A percentile compares a stretch with the other conserved stretches of the same genome.
phyloP scores from a whole-genome alignment of 2,888 invertebrate species.

The Amaurobius ferox region DNA sequence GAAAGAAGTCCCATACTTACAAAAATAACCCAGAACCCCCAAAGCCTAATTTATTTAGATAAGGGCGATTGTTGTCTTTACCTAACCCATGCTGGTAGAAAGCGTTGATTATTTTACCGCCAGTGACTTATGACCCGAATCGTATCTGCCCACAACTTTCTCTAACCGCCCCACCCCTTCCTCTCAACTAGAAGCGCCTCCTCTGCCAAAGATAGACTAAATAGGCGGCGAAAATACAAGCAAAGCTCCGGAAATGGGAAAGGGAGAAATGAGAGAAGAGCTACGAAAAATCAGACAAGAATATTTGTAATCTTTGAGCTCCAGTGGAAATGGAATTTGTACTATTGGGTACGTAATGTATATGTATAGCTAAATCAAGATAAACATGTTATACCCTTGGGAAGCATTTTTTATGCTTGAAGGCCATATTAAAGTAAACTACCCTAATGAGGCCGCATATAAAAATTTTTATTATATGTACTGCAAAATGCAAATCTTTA shows the following conservation, averaged over 20 bases:
- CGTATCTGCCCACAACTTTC: conserved; percentile 14
- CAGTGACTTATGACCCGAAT: conserved; percentile 46
- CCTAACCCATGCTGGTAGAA: conserved; percentile 30
- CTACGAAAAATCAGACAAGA: neutral
- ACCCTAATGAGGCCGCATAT: too few species aligned
- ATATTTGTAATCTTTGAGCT: too few species aligned
- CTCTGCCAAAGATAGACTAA: conserved; percentile 40
- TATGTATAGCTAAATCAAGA: too few species aligned
- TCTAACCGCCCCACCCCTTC: neutral
- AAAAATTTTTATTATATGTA: too few species aligned
- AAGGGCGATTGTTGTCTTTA: conserved; percentile 38
- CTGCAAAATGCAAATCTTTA: too few species aligned
- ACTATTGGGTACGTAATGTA: too few species aligned
- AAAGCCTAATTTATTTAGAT: conserved; percentile 50
- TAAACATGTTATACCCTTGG: too few species aligned
- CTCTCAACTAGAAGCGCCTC: neutral
- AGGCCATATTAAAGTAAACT: too few species aligned
- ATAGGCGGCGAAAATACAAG: conserved; percentile 6
- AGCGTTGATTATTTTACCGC: conserved; percentile 41
- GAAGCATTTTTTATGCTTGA: too few species aligned
- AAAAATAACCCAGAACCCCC: conserved; percentile 18
- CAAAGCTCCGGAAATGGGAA: neutral
- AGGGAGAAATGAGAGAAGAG: neutral
- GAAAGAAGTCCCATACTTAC: neutral
- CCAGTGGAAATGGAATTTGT: too few species aligned